A percentile compares a stretch with the other conserved stretches of the same genome.
These are phyloP conservation scores for Lasius fuliginosus DNA, from an alignment of 2,888 invertebrate genomes.

Conservation along the genomic window DNA sequence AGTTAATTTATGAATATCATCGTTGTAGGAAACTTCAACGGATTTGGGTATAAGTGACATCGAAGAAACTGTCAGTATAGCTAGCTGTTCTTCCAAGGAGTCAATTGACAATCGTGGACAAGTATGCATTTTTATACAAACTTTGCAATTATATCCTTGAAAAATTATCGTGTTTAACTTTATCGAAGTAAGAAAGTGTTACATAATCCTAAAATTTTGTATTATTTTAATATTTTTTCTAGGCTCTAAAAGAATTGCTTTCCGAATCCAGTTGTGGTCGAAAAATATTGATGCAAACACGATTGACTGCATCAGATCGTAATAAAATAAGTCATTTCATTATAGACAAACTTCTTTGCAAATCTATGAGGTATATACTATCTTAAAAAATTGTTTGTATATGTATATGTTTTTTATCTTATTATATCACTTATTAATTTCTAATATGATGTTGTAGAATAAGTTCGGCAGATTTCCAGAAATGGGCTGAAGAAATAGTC, in stretches of 20 bases:
- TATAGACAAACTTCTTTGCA: conserved; percentile 10
- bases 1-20: no score
- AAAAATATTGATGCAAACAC: background rate
- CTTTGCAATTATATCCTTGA: no score
- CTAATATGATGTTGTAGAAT: conserved; percentile 10
- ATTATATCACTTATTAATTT: background rate
- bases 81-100: no score
- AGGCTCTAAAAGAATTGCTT: background rate
- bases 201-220: background rate
- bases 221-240: background rate
- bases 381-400: background rate
- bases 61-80: no score
- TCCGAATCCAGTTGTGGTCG: background rate
- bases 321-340: conserved; percentile 12
- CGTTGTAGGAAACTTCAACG: no score
- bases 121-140: no score
- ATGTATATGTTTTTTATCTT: background rate
- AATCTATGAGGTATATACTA: background rate
- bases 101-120: no score
- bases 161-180: background rate
- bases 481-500: background rate
- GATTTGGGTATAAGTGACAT: no score
- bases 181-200: background rate
- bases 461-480: background rate
- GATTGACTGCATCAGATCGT: background rate